phyloP scores from a whole-genome alignment of 2,888 invertebrate species.

The Galerucella pusilla region DNA sequence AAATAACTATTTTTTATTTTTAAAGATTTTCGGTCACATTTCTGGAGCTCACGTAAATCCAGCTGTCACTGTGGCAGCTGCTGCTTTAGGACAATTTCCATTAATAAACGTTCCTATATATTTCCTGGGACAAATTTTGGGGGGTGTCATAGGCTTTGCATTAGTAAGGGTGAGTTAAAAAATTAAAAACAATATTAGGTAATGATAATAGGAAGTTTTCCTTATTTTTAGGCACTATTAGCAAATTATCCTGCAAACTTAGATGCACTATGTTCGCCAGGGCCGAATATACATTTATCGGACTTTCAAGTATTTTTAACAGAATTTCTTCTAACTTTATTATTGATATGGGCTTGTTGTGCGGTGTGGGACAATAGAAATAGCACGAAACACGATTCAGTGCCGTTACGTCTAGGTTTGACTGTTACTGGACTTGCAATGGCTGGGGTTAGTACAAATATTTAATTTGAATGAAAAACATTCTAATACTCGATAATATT shows the following conservation, averaged over 20 bases:
- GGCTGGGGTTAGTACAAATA: constrained; percentile 67
- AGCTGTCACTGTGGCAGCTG: constrained; percentile 75
- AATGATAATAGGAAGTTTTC: background rate
- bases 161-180: constrained; percentile 67
- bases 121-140: constrained; percentile 73
- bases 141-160: constrained; percentile 77
- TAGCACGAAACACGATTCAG: constrained; percentile 71
- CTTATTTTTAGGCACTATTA: constrained; percentile 10
- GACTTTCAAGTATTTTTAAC: constrained; percentile 69
- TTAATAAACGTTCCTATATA: constrained; percentile 69
- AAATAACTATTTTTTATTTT: constrained; percentile 58
- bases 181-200: background rate
- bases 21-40: constrained; percentile 77
- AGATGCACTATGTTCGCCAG: constrained; percentile 69
- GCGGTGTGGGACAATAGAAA: constrained; percentile 80
- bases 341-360: constrained; percentile 75
- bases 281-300: constrained; percentile 66
- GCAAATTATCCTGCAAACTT: background rate
- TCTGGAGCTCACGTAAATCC: constrained; percentile 85
- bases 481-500: background rate
- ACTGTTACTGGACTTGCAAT: constrained; percentile 72
- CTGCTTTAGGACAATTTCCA: constrained; percentile 70
- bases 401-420: constrained; percentile 72
- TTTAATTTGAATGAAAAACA: background rate
- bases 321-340: constrained; percentile 74